These are phyloP conservation scores for Pseudanteris insignis DNA, from an alignment of 2,888 invertebrate species.

Conservation along the genomic window DNA sequence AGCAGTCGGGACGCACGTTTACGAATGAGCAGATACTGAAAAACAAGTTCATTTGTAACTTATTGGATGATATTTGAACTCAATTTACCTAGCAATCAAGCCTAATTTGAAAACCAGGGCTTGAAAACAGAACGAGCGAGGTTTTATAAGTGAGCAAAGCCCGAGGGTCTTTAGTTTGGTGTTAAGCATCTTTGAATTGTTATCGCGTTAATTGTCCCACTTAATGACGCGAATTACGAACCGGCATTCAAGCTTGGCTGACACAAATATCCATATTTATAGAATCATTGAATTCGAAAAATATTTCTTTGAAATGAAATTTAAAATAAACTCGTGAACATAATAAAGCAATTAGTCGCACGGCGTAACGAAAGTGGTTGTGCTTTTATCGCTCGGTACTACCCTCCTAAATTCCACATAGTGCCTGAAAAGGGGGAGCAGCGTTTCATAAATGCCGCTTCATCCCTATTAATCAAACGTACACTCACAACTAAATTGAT, in stretches of 20 bases:
- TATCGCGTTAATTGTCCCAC: constrained; percentile 5
- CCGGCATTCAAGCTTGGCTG: constrained; percentile 8
- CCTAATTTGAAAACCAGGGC: no score
- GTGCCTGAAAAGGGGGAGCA: constrained; percentile 36
- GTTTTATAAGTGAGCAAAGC: not conserved
- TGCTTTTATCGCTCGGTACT: constrained; percentile 33
- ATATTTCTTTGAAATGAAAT: constrained; percentile 33
- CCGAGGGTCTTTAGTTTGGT: not conserved
- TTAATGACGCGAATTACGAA: constrained; percentile 9
- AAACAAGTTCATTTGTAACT: no score
- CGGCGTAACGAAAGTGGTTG: constrained; percentile 38
- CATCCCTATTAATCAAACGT: constrained; percentile 38
- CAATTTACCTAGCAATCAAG: no score
- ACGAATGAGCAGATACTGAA: no score
- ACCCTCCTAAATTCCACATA: constrained; percentile 36
- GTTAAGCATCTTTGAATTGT: not conserved
- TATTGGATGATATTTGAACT: no score
- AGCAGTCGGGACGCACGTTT: no score
- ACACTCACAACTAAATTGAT: constrained; percentile 33
- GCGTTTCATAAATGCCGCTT: constrained; percentile 33
- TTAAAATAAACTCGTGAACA: constrained; percentile 39
- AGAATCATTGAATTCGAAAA: constrained; percentile 28
- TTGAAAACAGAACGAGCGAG: not conserved
- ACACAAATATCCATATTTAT: constrained; percentile 28
- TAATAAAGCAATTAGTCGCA: constrained; percentile 39